Evolutionary conservation across 2,888 invertebrate species (phyloP), one percentile per base, ranked within the genome.

Genomic region (Xylota sylvarum): DNA sequence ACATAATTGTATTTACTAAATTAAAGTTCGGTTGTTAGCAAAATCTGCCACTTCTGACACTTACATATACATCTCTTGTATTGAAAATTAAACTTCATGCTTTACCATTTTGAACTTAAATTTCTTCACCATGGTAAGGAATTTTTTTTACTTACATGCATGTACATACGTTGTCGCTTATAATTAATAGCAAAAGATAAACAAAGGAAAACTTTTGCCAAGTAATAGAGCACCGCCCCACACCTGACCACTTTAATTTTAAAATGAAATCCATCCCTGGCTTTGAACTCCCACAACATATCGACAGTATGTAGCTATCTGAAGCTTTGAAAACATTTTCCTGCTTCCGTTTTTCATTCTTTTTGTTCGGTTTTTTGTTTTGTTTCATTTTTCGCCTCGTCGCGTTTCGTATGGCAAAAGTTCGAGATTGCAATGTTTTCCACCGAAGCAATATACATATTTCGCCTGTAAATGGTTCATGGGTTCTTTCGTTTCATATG

Each of bases 401-500:
- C 76, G 62, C 58, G 72, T 50, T 14, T 50, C 43, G n/a, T 32
- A 43, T 32, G 55, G 35, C 40, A 67, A 72, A 85, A 76, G 10
- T 60, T 80, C 43, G 60, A 30, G 32, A 76, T 70, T 85, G 74
- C 64, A 52, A 76, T 85, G 74, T 80, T 80, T 80, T 52, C 69
- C 48, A 40, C 43, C 74, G 27, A 58, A 65, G 70, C 64, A 76
- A 82, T 76, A 70, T 76, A 67, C 67, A 69, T 74, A 82, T 73
- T 84, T 79, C 46, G 78, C 67, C 14, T 62, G 23, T 27, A 40
- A 81, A 72, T 77, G 65, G 64, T 77, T 46, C 52, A 77, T 77
- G 83, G 37, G 72, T 67, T 81, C n/a, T 60, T 74, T 84, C 55
- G 74, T 79, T 74, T 78, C 78, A 32, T 78, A 50, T 79, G 73